Evolutionary conservation across 1,140 invertebrate species (phyloP), one percentile per base, ranked within the genome.

Genomic region (Dolichoris vasculosae): DNA sequence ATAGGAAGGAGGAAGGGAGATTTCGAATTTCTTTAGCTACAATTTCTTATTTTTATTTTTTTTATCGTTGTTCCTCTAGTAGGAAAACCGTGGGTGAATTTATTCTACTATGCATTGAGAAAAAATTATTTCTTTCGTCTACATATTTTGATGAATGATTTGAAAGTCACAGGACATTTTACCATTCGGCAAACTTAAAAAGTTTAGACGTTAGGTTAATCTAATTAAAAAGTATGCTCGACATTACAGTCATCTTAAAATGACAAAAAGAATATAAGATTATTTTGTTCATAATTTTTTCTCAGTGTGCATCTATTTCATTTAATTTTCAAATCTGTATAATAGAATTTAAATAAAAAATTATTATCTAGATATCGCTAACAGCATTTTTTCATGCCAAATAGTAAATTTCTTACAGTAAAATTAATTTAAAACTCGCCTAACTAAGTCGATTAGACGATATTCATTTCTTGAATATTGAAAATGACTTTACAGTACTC

Each of bases 21-120:
- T 76, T 63, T 83, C 71, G 30, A 78, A 84, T 84, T 55, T 67
- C 43, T 38, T 79, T 69, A 71, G 43, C 76, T 79, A 84, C 32
- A 80, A 69, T 75, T 69, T 85, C 76, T 82, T 30, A 35, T 73
- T 63, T 90, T 90, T 92, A 89, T 81, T 81, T 87, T 87, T 88
- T 86, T 89, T 87, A 20, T 73, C 30, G 4, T 78, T 78, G 9
- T 73, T 69, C 63, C 51, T 73, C 77, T 67, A 71, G 1, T 79
- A 67, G 46, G n/a, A 48, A 77, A 79, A 84, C 30, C 38, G 43
- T 46, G 17, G 59, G 26, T 79, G 32, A 32, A 71, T 64, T 55
- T 85, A 85, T 30, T 64, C 40, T 46, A 81, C 17, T 7, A 67
- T 79, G 40, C 35, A 82, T 35, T 77, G 71, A 86, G 75, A 77